Conservation (phyloP, 1,140 invertebrate genomes). For the Colletes latitarsis region DNA sequence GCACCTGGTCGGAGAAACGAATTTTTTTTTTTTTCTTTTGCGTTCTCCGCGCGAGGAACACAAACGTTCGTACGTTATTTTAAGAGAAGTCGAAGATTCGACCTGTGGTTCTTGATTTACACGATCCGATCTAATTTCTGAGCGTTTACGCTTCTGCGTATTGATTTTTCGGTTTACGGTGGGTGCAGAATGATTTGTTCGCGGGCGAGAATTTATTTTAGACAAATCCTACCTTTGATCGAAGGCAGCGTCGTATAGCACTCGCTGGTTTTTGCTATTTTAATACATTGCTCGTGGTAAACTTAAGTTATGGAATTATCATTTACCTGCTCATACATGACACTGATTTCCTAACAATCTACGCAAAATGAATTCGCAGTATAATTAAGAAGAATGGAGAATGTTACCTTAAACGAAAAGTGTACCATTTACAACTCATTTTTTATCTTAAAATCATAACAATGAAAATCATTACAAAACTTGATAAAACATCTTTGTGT, state of each 20-base stretch:
- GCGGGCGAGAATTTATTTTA: slow-evolving; percentile 15
- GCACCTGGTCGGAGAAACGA: slow-evolving; percentile 36
- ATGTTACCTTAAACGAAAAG: no score
- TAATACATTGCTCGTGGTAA: background rate
- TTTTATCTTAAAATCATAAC: no score
- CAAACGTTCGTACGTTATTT: slow-evolving; percentile 52
- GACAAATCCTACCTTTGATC: background rate
- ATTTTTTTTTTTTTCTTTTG: slow-evolving; percentile 10
- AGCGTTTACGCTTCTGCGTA: slow-evolving; percentile 28
- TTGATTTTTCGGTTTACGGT: slow-evolving; percentile 23
- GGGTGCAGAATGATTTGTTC: slow-evolving; percentile 2
- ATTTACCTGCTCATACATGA: no score
- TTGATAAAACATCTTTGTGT: no score
- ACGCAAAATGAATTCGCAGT: no score
- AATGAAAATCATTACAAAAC: no score
- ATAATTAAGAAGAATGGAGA: no score
- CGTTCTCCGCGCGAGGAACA: slow-evolving; percentile 14
- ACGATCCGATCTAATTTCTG: slow-evolving; percentile 36
- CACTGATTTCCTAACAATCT: no score
- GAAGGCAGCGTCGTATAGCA: background rate
- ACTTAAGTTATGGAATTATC: background rate
- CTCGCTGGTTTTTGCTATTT: no score
- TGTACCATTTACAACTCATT: no score
- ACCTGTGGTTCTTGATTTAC: slow-evolving; percentile 34
- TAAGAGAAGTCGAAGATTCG: slow-evolving; percentile 41